These are phyloP conservation scores for Dynastes tityus DNA, from an alignment of 2,888 invertebrate genomes.

Conservation along the genomic window DNA sequence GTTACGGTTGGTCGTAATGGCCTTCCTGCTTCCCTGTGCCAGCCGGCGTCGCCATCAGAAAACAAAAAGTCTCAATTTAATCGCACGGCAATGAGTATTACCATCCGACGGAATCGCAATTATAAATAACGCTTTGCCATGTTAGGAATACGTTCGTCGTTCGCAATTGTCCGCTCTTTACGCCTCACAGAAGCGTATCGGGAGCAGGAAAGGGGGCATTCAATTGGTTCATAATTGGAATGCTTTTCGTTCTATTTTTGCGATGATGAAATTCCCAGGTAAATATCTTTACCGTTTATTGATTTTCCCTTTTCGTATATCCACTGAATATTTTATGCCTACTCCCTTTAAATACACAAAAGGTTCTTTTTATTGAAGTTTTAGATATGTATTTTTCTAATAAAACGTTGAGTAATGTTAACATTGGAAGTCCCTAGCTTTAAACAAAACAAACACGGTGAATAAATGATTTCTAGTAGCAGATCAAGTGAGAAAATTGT, in stretches of 20 bases:
- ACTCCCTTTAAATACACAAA: slow-evolving; percentile 11
- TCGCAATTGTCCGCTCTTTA: slow-evolving; percentile 6
- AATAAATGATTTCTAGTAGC: too few relatives aligned
- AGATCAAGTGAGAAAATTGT: too few relatives aligned
- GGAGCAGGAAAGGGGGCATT: neutral
- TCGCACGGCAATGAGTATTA: slow-evolving; percentile 20
- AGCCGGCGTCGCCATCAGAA: neutral
- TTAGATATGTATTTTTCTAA: slow-evolving; percentile 2
- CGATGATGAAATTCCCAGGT: slow-evolving; percentile 23
- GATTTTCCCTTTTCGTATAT: slow-evolving; percentile 7
- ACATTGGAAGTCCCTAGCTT: too few relatives aligned
- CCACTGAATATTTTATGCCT: neutral
- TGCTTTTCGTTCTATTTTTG: slow-evolving; percentile 21
- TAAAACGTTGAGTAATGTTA: neutral
- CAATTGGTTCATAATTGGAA: slow-evolving; percentile 30
- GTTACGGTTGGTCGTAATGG: slow-evolving; percentile 25
- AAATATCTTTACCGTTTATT: slow-evolving; percentile 13
- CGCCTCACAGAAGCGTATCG: neutral
- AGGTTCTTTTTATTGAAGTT: neutral
- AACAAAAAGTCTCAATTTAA: slow-evolving; percentile 34
- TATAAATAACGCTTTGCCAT: slow-evolving; percentile 32
- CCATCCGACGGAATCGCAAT: slow-evolving; percentile 10
- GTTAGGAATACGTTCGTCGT: neutral
- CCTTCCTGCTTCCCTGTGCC: neutral
- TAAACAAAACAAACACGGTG: too few relatives aligned